Evolutionary conservation across 1,140 invertebrate species (phyloP).

Genomic region (Drosophila sucinea): DNA sequence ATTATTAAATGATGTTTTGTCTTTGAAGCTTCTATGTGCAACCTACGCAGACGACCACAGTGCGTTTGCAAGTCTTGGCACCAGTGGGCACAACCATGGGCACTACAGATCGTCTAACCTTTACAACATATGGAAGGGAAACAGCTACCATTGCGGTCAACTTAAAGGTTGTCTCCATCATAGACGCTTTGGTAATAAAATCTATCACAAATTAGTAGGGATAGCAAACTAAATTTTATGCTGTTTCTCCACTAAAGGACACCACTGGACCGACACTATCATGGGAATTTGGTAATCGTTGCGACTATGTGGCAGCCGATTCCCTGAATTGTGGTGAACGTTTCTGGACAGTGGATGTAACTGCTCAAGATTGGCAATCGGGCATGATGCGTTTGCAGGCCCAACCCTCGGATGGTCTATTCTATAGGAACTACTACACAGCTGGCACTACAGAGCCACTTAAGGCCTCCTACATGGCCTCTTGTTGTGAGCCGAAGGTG

Average conservation of each 20-base stretch:
- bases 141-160: conserved; percentile 59
- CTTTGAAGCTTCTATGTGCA: conserved; percentile 79
- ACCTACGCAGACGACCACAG: conserved; percentile 84
- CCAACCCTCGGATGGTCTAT: conserved; percentile 83
- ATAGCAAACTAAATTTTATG: not conserved
- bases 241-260: conserved; percentile 51
- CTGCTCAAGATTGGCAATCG: conserved; percentile 85
- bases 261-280: conserved; percentile 80
- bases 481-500: conserved; percentile 86
- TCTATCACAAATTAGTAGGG: not conserved
- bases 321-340: conserved; percentile 84
- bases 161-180: conserved; percentile 69
- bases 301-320: conserved; percentile 56
- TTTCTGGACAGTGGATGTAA: conserved; percentile 86
- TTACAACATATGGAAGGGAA: conserved; percentile 83
- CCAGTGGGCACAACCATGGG: conserved; percentile 83
- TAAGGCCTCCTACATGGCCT: conserved; percentile 85
- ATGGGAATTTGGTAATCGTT: conserved; percentile 84
- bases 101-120: conserved; percentile 85
- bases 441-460: conserved; percentile 85
- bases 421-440: conserved; percentile 84
- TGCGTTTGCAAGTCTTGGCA: conserved; percentile 84
- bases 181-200: conserved; percentile 63
- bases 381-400: conserved; percentile 86
- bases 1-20: not conserved